Evolutionary conservation across 2,888 invertebrate genomes (phyloP).

Genomic region (Drosophila borealis): DNA sequence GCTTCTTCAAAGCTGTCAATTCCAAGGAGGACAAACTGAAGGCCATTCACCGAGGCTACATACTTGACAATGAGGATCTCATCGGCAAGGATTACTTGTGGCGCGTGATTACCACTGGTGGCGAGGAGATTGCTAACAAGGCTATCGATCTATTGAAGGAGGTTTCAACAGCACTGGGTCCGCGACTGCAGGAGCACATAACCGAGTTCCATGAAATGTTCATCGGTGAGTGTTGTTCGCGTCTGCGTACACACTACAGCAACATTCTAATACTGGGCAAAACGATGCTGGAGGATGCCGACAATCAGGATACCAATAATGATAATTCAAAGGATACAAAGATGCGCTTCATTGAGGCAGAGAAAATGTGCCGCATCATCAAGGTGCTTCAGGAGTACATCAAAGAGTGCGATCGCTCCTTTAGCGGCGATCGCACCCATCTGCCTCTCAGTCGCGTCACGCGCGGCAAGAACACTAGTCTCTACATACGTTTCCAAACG

Average conservation of each 20-base stretch:
- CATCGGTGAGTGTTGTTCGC: constrained; percentile 95
- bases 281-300: constrained; percentile 63
- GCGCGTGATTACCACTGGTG: constrained; percentile 95
- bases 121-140: constrained; percentile 96
- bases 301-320: constrained; percentile 65
- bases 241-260: constrained; percentile 94
- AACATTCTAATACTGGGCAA: constrained; percentile 88
- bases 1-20: constrained; percentile 92
- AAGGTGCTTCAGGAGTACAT: constrained; percentile 98
- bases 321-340: constrained; percentile 82
- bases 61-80: constrained; percentile 97
- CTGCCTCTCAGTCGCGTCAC: constrained; percentile 94
- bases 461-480: constrained; percentile 94
- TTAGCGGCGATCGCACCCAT: constrained; percentile 94
- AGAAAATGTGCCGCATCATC: constrained; percentile 96
- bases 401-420: constrained; percentile 96
- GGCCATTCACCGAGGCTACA: constrained; percentile 92
- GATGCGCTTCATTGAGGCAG: constrained; percentile 87
- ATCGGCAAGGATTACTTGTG: constrained; percentile 98
- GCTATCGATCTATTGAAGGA: constrained; percentile 96
- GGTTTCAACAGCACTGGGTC: constrained; percentile 96
- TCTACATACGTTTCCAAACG: constrained; percentile 94
- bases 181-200: constrained; percentile 91
- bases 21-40: constrained; percentile 97
- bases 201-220: constrained; percentile 96